A percentile compares a stretch with the other conserved stretches of the same genome.
These are phyloP conservation scores for Diplodus puntazzo DNA, from an alignment of 2,797 vertebrate species.

Conservation along the genomic window DNA sequence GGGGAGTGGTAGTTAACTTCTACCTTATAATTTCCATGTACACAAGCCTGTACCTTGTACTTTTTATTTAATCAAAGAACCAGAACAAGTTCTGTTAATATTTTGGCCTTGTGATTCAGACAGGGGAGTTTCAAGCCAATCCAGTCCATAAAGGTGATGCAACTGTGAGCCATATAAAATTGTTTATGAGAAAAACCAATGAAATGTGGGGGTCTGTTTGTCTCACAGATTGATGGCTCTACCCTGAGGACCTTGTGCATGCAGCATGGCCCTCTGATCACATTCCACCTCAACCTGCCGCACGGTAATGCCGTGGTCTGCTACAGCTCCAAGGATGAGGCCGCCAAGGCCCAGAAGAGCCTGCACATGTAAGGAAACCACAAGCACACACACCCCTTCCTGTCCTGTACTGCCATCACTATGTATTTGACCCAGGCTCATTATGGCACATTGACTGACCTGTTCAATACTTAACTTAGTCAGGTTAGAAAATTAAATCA, in stretches of 20 bases:
- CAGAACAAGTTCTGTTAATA: neutral
- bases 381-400: neutral
- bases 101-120: neutral
- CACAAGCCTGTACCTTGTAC: neutral
- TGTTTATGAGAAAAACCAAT: neutral
- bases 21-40: neutral
- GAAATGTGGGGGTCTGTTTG: neutral
- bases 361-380: conserved; percentile 92
- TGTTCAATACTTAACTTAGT: neutral
- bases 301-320: conserved; percentile 98
- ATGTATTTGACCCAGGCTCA: neutral
- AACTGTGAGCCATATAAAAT: neutral
- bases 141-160: no score
- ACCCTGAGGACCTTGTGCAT: conserved; percentile 97
- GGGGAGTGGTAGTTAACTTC: neutral
- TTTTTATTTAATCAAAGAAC: neutral
- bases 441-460: neutral
- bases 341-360: conserved; percentile 98
- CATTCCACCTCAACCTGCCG: conserved; percentile 99
- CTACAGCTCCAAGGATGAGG: conserved; percentile 99
- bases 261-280: conserved; percentile 97
- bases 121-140: no score
- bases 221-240: conserved; percentile 94
- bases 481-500: neutral
- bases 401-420: neutral